A percentile compares a stretch with the other conserved stretches of the same genome.
Conservation (phyloP, 2,113 vertebrate genomes). For the Leucopsar rothschildi region DNA sequence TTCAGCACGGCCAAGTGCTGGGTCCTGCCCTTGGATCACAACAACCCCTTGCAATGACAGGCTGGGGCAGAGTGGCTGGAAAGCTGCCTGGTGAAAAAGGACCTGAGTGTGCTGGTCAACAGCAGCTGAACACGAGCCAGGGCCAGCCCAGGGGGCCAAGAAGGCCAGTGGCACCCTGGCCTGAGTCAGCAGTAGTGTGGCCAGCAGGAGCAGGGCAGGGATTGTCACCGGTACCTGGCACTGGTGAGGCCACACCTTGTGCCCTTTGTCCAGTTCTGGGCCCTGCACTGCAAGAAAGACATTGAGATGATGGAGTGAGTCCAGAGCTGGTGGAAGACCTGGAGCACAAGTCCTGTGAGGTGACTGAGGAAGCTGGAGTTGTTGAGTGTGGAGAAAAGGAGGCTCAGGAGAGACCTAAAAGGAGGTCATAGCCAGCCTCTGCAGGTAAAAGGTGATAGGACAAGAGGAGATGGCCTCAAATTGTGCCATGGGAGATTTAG, state of each 20-base stretch:
- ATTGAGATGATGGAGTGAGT: not conserved
- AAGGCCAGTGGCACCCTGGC: not conserved
- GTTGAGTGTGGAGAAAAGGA: not conserved
- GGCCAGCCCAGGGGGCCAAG: not conserved
- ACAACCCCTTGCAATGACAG: not conserved
- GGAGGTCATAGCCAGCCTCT: not conserved
- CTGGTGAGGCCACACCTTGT: rapidly evolving
- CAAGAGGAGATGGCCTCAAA: not conserved
- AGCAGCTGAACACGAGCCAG: not conserved
- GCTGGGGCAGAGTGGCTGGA: not conserved
- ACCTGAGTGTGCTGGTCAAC: rapidly evolving
- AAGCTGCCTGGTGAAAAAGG: not conserved
- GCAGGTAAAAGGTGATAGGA: not conserved
- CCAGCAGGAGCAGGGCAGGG: not conserved
- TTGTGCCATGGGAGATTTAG: not conserved
- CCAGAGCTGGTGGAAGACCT: not conserved
- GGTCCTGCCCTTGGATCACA: not conserved
- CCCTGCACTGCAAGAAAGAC: not conserved
- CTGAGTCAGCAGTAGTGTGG: not conserved
- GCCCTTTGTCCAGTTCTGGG: rapidly evolving
- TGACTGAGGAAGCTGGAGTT: not conserved
- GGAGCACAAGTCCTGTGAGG: not conserved
- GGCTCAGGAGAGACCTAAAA: not conserved
- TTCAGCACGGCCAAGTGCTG: rapidly evolving
- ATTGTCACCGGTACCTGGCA: rapidly evolving